A percentile compares a stretch with the other conserved stretches of the same genome.
These are phyloP conservation scores for Anarhynchus alexandrinus DNA, from an alignment of 2,113 vertebrate species.

Conservation along the genomic window DNA sequence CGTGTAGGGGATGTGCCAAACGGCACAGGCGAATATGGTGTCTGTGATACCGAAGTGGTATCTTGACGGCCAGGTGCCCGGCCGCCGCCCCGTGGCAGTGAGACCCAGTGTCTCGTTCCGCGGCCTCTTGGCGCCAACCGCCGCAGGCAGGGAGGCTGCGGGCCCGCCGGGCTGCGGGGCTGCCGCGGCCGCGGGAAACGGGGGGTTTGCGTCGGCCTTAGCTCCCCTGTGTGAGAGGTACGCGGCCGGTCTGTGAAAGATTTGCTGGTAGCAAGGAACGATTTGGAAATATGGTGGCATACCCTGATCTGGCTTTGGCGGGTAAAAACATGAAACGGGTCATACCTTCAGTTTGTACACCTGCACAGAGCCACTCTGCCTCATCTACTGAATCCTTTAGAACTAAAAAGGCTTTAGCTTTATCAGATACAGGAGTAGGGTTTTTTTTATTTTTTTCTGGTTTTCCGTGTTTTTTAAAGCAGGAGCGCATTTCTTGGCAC, in stretches of 20 bases:
- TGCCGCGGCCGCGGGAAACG: fast-evolving
- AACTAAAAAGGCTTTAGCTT: background rate
- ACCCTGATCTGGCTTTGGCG: background rate
- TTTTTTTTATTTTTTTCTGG: too few species aligned
- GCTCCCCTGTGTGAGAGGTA: fast-evolving
- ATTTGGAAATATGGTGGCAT: fast-evolving
- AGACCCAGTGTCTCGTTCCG: fast-evolving
- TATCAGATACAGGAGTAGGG: background rate
- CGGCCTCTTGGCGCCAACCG: fast-evolving
- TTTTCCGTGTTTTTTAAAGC: background rate
- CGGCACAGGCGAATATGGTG: too few species aligned
- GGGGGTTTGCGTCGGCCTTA: too few species aligned
- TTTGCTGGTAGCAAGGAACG: background rate
- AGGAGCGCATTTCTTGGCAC: background rate
- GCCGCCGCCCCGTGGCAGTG: background rate
- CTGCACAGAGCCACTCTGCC: too few species aligned
- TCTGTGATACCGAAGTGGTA: background rate
- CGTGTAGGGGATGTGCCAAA: background rate
- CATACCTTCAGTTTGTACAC: background rate
- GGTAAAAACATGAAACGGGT: too few species aligned
- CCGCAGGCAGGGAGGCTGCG: fast-evolving
- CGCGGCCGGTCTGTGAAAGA: background rate
- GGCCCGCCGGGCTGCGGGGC: too few species aligned
- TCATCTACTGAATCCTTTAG: background rate
- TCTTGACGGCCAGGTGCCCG: background rate